These are phyloP conservation scores for Rhabdomys dilectus DNA, from an alignment of 2,113 vertebrate genomes.

Conservation along the genomic window DNA sequence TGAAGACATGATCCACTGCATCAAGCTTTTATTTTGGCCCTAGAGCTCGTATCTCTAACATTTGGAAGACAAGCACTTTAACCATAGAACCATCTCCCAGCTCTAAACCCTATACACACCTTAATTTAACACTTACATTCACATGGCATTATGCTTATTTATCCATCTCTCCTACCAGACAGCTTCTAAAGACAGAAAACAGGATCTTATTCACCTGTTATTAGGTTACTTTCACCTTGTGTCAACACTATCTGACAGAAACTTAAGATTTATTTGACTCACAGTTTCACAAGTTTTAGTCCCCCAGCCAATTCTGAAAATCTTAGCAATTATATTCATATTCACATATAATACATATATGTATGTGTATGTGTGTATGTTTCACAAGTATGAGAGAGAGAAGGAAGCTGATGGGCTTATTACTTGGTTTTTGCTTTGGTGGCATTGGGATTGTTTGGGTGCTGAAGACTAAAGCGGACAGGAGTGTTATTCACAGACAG, in stretches of 20 bases:
- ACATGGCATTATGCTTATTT: constrained; percentile 24
- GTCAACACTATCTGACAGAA: background rate
- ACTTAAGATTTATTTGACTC: background rate
- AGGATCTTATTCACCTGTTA: background rate
- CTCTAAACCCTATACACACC: background rate
- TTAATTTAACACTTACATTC: constrained; percentile 37
- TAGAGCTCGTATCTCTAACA: background rate
- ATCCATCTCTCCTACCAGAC: background rate
- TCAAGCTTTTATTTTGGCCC: background rate
- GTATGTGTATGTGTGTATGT: background rate
- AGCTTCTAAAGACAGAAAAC: background rate
- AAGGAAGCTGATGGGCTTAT: constrained; percentile 44
- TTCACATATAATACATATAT: background rate
- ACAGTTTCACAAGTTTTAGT: background rate
- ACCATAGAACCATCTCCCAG: background rate
- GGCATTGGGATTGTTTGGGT: background rate
- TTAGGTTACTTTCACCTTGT: background rate
- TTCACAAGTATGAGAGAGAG: constrained; percentile 46
- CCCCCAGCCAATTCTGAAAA: background rate
- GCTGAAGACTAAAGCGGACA: background rate
- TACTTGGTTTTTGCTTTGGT: background rate
- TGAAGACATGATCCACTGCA: background rate
- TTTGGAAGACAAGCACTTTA: background rate
- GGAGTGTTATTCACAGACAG: background rate
- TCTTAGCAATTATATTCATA: background rate